phyloP scores from a whole-genome alignment of 2,113 vertebrate species.

The Psettodes erumei region DNA sequence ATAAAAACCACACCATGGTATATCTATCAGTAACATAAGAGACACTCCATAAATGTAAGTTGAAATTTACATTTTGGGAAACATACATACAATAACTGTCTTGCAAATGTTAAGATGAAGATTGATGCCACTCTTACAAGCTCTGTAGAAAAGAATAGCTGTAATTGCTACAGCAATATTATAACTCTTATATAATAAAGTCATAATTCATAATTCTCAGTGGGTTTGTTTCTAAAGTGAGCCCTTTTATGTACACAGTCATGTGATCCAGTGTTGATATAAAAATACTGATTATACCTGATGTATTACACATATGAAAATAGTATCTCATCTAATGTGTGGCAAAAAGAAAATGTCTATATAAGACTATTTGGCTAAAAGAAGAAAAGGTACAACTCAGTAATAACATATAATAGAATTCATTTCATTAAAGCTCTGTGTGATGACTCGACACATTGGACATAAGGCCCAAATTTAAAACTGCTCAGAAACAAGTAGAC shows the following conservation, averaged over 20 bases:
- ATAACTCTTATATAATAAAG: too few species aligned
- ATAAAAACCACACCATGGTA: not conserved
- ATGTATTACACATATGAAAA: not conserved
- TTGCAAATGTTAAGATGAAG: not conserved
- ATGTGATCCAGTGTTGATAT: not conserved
- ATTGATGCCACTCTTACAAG: not conserved
- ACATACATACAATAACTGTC: not conserved
- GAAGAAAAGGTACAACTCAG: not conserved
- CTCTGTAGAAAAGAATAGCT: too few species aligned
- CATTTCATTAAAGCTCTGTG: conserved; percentile 4
- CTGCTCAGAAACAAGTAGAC: too few species aligned
- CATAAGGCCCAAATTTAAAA: too few species aligned
- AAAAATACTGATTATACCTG: not conserved
- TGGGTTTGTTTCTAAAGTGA: too few species aligned
- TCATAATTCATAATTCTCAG: too few species aligned
- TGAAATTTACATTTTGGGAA: not conserved
- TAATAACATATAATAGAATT: not conserved
- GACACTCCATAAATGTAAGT: not conserved
- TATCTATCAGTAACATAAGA: not conserved
- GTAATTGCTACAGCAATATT: too few species aligned
- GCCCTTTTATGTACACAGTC: too few species aligned
- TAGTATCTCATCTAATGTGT: not conserved
- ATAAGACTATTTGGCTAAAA: not conserved
- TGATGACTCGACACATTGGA: not conserved
- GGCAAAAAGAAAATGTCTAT: not conserved